Conservation (phyloP, 2,113 vertebrate species). For the Fukomys damarensis region DNA sequence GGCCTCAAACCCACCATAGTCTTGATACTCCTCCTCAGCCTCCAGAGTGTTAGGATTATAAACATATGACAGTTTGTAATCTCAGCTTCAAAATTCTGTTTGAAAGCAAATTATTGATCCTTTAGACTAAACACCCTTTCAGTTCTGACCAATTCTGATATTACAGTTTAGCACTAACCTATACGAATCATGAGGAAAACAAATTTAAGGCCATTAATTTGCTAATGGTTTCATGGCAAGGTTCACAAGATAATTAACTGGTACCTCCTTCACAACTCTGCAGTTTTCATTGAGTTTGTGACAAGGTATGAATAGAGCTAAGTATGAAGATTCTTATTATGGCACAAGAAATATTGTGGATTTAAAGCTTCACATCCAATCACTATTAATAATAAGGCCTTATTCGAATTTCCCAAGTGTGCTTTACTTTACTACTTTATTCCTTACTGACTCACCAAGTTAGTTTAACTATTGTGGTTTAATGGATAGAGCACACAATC, state of each 20-base stretch:
- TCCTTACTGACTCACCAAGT: background rate
- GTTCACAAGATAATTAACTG: background rate
- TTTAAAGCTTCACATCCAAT: conserved; percentile 22
- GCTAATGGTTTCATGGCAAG: conserved; percentile 33
- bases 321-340: background rate
- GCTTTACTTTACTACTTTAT: background rate
- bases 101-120: conserved; percentile 6
- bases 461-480: background rate
- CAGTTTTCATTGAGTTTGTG: conserved; percentile 13
- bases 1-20: background rate
- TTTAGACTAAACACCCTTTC: background rate
- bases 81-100: background rate
- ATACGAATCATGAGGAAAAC: conserved; percentile 9
- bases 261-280: background rate
- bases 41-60: background rate
- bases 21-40: background rate
- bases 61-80: background rate
- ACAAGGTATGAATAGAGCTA: background rate
- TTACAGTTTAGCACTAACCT: background rate
- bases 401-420: background rate
- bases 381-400: background rate
- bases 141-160: background rate
- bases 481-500: background rate
- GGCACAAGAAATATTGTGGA: background rate
- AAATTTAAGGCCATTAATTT: conserved; percentile 32